phyloP scores from a whole-genome alignment of 2,888 invertebrate species.

The Cantharis rufa region DNA sequence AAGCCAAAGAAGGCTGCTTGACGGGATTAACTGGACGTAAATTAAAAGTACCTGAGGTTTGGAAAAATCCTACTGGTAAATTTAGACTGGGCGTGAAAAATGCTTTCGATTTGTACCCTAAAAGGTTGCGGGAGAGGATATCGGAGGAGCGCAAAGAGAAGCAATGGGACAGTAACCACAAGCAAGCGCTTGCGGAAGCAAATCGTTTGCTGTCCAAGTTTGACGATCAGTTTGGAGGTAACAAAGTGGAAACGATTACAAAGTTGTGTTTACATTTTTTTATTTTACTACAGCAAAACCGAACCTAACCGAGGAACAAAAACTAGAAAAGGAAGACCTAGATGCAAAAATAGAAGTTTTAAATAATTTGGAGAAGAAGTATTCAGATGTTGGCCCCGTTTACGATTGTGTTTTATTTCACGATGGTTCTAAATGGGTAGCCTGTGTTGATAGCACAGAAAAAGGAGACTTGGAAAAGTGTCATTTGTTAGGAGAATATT shows the following conservation, averaged over 20 bases:
- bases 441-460: conserved; percentile 83
- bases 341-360: conserved; percentile 85
- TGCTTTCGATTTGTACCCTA: conserved; percentile 85
- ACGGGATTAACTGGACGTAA: conserved; percentile 86
- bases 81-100: conserved; percentile 88
- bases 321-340: conserved; percentile 84
- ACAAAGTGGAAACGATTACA: background rate
- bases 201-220: conserved; percentile 75
- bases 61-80: conserved; percentile 83
- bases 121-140: conserved; percentile 80
- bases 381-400: conserved; percentile 81
- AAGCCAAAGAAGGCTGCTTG: conserved; percentile 72
- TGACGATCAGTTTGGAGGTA: conserved; percentile 57
- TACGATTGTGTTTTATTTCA: conserved; percentile 94
- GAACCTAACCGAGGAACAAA: conserved; percentile 66
- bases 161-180: conserved; percentile 83
- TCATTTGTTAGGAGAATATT: conserved; percentile 79
- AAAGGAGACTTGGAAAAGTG: conserved; percentile 80
- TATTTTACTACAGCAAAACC: conserved; percentile 3
- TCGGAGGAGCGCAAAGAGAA: conserved; percentile 74
- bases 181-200: conserved; percentile 77
- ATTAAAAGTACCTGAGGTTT: conserved; percentile 81
- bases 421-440: conserved; percentile 90
- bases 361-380: conserved; percentile 84
- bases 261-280: conserved; percentile 1